Base-by-base conservation (phyloP, 2,888 invertebrate genomes). In the Metallyticus violacea region DNA sequence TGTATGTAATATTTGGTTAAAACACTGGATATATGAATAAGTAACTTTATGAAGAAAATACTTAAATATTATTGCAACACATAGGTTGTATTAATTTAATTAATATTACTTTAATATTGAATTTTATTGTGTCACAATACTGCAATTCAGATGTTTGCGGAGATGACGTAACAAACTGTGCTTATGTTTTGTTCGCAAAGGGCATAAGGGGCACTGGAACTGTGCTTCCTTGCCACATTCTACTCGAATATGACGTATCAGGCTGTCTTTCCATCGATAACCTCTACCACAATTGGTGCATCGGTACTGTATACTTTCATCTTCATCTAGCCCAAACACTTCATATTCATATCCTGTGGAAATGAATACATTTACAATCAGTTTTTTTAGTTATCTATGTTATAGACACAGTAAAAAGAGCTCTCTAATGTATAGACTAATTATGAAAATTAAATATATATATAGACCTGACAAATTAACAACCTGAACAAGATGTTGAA, bases 191-290 rank as follows among this genome's bases (percentile, higher is more conserved):
- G 89, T 88, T 85, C 88, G 88, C 79, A 89, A 88, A 9, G 79
- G 89, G 79, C 89, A 90, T 28, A 81, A 86, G 0, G 87, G 87
- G 85, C 89, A 89, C 28, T 87, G 87, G 87, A 89, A 89, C 85
- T 89, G 89, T 5, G 90, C 90, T 79, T 89, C 89, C 86, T 89
- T 89, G 26, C 90, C 90, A 85, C 90, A 90, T 85, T 90, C 91
- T 28, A 89, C 89, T 77, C 89, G 89, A 86, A 89, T 87, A 87
- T 91, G 91, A 22, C 90, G 82, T 4, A 80, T 78, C 30, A 88
- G 82, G 80, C 86, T 88, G 15, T 86, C 87, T 26, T 80, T 78
- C 81, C 86, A 79, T 7, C 78, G 84, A 77, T 88, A 88, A 2
- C 86, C 40, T 26, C 88, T 85, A 22, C 87, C 87, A 83, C 88